Base-by-base conservation (phyloP, 1,140 invertebrate genomes). In the Ostrea denselamellosa region DNA sequence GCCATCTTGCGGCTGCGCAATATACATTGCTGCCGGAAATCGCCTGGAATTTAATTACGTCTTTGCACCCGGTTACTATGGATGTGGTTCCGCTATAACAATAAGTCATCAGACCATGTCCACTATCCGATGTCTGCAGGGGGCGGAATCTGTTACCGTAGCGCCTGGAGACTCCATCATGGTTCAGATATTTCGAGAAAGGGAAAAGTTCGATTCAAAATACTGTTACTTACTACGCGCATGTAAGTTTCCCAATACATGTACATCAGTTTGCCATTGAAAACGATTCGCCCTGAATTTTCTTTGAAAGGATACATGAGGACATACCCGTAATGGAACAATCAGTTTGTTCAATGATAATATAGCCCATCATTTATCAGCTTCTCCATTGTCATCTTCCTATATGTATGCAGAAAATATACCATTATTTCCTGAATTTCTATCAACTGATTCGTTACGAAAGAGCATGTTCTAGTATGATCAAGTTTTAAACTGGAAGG, bases 61-160 rank as follows among this genome's bases (percentile, higher is more conserved):
- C 28, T 85, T n/a, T 44, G 58, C 52, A 5, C 83, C 83, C 0
- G 83, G 83, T 22, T 85, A 85, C 25, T 85, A 85, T 28, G 83
- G 83, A 62, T 85, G 83, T 62, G 83, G 83, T 19, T 54, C 83
- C 3, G 25, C n/a, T 34, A 85, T 85, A 22, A 85, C 25, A 8
- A 56, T 85, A 34, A 22, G 0, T 34, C 28, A 44, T n/a, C 14
- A 22, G n/a, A 56, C 25, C 7, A 85, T 22, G 53, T 85, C 83
- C 5, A 85, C 56, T 8, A 85, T 85, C 54, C 51, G 56, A 5
- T 85, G 83, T 58, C 83, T 85, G 25, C 53, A 34, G 53, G 83
- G 51, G 5, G 83, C 83, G 19, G 53, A 85, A 56, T 58, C 83
- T 8, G 10, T 85, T 8, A 25, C 51, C 10, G 83, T 85, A n/a